Evolutionary conservation across 2,113 vertebrate species (phyloP).

Genomic region (Lophius piscatorius): DNA sequence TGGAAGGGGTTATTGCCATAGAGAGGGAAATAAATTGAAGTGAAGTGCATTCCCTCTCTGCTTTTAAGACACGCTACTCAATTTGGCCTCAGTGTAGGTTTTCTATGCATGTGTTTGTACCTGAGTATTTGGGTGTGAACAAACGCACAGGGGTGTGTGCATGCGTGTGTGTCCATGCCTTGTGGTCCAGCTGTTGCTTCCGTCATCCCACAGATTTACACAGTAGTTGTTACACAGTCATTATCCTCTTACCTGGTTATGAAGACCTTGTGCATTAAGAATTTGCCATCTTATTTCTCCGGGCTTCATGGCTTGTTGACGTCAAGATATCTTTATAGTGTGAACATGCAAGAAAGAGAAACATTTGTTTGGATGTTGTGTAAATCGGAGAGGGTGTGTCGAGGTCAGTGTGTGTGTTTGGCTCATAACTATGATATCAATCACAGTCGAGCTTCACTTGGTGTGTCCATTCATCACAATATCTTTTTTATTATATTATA

Average conservation of each 20-base stretch:
- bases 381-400: background rate
- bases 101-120: conserved; percentile 68
- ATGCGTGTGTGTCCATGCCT: conserved; percentile 5
- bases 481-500: conserved; percentile 39
- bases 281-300: conserved; percentile 14
- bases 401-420: conserved; percentile 18
- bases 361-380: conserved; percentile 2
- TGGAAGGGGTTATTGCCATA: conserved; percentile 81
- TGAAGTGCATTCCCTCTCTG: conserved; percentile 77
- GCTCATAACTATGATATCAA: conserved; percentile 29
- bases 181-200: conserved; percentile 23
- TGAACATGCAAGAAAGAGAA: background rate
- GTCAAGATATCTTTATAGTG: conserved; percentile 1
- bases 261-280: too few species aligned
- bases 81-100: conserved; percentile 64
- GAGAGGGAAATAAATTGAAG: conserved; percentile 81
- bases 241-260: conserved; percentile 18
- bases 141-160: conserved; percentile 33
- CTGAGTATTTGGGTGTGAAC: conserved; percentile 58
- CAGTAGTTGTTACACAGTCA: conserved; percentile 33
- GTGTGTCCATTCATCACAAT: conserved; percentile 22
- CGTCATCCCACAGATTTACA: conserved; percentile 20
- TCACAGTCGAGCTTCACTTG: conserved; percentile 35
- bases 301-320: conserved; percentile 2
- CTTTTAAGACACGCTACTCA: conserved; percentile 77